Conservation (phyloP, 2,113 vertebrate genomes). For the Campylomormyrus tamandua region DNA sequence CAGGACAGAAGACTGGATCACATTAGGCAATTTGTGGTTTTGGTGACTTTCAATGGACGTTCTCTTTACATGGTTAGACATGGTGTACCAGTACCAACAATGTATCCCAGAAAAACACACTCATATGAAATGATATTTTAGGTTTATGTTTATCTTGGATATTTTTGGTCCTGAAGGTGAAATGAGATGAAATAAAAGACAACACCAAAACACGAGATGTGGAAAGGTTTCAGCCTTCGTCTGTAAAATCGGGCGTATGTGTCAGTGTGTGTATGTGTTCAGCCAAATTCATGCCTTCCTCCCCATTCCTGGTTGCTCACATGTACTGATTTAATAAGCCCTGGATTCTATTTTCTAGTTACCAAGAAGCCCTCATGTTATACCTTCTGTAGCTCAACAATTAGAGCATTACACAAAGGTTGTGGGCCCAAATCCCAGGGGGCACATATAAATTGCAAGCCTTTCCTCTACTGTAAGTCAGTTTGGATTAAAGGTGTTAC, state of each 20-base stretch:
- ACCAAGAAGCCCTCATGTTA: neutral
- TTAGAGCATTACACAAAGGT: neutral
- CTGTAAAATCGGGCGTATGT: neutral
- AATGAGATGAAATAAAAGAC: neutral
- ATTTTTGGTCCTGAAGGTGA: neutral
- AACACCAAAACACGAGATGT: neutral
- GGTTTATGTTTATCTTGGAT: neutral
- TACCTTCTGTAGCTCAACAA: neutral
- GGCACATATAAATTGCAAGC: neutral
- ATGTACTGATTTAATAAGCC: neutral
- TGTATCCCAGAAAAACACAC: constrained; percentile 4
- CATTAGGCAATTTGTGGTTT: neutral
- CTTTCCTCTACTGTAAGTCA: neutral
- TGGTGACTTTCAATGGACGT: neutral
- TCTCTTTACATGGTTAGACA: neutral
- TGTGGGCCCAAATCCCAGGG: neutral
- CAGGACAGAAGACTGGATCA: neutral
- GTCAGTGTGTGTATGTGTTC: neutral
- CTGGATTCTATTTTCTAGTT: neutral
- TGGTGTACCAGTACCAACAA: neutral
- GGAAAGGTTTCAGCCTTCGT: neutral
- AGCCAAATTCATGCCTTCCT: neutral
- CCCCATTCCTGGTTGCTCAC: neutral
- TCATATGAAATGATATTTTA: neutral
- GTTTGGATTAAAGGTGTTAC: neutral